Percentiles rank a stretch among this genome's conserved stretches.
phyloP scores from a whole-genome alignment of 2,888 invertebrate genomes.

The Sarcophaga subvicina region DNA sequence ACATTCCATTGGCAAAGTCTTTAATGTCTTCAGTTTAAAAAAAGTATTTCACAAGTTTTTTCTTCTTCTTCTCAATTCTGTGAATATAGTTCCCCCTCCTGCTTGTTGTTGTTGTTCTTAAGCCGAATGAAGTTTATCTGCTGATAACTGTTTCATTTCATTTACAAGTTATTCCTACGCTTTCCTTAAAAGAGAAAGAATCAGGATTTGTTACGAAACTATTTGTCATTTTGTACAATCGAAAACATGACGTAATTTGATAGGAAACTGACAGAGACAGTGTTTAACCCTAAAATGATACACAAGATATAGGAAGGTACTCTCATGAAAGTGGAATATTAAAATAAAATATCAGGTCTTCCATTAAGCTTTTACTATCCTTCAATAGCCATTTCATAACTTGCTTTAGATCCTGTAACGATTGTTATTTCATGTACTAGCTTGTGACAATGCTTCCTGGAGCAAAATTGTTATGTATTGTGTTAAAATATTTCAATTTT shows the following conservation, averaged over 20 bases:
- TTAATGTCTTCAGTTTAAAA: background rate
- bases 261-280: background rate
- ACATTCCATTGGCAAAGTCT: background rate
- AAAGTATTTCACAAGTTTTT: conserved; percentile 23
- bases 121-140: conserved; percentile 9
- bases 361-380: no score
- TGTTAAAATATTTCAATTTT: no score
- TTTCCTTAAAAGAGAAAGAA: background rate
- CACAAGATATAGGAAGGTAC: background rate
- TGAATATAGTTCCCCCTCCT: background rate
- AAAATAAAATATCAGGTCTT: no score
- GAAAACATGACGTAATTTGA: conserved; percentile 1
- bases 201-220: conserved; percentile 25
- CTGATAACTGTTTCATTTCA: conserved; percentile 9
- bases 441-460: no score
- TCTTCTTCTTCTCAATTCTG: no score
- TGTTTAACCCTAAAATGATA: background rate
- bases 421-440: no score
- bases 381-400: no score
- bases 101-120: background rate
- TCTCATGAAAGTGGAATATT: no score
- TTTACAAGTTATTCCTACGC: conserved; percentile 43
- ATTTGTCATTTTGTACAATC: conserved; percentile 44
- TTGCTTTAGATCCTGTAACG: no score
- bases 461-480: no score